Percentiles rank a stretch among this genome's conserved stretches.
These are phyloP conservation scores for Cavia porcellus DNA, from an alignment of 2,113 vertebrate species.

Conservation along the genomic window DNA sequence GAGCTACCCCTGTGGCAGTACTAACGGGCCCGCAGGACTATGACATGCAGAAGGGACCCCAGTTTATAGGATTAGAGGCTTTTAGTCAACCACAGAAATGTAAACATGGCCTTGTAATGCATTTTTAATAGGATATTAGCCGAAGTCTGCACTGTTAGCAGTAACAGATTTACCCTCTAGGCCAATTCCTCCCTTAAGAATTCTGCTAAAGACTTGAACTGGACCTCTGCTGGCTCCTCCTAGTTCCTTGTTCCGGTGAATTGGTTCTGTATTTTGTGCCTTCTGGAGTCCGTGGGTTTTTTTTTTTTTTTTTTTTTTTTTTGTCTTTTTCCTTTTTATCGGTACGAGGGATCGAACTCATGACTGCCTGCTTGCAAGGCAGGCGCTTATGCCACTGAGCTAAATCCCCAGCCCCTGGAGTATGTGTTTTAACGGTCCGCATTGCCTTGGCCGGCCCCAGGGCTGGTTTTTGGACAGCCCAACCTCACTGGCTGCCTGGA, in stretches of 20 bases:
- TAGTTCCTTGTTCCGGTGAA: constrained; percentile 48
- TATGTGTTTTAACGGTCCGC: neutral
- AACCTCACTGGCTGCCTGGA: neutral
- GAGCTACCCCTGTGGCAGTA: neutral
- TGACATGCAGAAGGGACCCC: neutral
- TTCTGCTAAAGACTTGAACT: constrained; percentile 66
- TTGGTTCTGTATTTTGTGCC: neutral
- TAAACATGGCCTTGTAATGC: constrained; percentile 64
- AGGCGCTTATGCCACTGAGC: too few species aligned
- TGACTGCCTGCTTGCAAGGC: too few species aligned
- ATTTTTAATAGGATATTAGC: constrained; percentile 70
- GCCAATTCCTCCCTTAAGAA: constrained; percentile 61
- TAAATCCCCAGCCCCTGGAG: too few species aligned
- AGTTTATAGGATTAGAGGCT: neutral
- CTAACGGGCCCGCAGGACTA: neutral
- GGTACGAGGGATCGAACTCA: too few species aligned
- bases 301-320: too few species aligned
- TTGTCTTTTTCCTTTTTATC: too few species aligned
- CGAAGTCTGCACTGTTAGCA: constrained; percentile 48
- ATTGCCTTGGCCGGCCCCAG: neutral
- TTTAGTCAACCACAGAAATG: constrained; percentile 30
- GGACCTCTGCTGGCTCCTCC: constrained; percentile 6
- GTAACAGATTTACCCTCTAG: constrained; percentile 30
- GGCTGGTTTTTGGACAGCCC: neutral
- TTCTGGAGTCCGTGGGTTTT: neutral